These are phyloP conservation scores for Hemiprocne comata DNA, from an alignment of 2,113 vertebrate genomes.

Conservation along the genomic window DNA sequence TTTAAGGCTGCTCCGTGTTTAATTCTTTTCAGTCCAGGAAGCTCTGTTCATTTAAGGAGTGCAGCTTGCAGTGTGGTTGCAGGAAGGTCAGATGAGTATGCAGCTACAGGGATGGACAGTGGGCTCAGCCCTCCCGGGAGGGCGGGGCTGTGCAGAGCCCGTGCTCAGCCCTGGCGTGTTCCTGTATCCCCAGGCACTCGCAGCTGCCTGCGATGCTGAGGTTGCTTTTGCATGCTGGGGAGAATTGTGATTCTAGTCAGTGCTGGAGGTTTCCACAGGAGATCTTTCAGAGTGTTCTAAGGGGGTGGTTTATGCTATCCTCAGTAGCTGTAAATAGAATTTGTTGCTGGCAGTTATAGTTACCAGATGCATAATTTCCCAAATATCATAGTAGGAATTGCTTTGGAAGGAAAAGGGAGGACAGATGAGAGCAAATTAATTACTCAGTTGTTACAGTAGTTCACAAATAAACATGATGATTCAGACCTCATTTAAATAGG, in stretches of 20 bases:
- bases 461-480: not conserved
- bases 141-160: not conserved
- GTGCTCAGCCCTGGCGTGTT: too few relatives aligned
- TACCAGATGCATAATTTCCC: not conserved
- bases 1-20: not conserved
- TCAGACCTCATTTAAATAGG: not conserved
- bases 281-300: not conserved
- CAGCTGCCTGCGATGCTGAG: rapidly evolving
- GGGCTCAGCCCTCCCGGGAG: not conserved
- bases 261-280: not conserved
- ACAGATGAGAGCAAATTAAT: not conserved
- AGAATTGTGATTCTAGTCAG: not conserved
- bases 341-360: not conserved
- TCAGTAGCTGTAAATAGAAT: not conserved
- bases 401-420: not conserved
- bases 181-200: not conserved
- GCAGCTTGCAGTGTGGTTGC: not conserved
- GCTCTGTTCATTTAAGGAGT: not conserved
- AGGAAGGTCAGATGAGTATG: not conserved
- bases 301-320: not conserved
- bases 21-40: not conserved
- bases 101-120: not conserved
- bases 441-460: not conserved
- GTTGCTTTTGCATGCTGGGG: not conserved
- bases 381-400: not conserved